Evolutionary conservation across 2,888 invertebrate species (phyloP), one percentile per base, ranked within the genome.

Genomic region (Cephus sareptanus): DNA sequence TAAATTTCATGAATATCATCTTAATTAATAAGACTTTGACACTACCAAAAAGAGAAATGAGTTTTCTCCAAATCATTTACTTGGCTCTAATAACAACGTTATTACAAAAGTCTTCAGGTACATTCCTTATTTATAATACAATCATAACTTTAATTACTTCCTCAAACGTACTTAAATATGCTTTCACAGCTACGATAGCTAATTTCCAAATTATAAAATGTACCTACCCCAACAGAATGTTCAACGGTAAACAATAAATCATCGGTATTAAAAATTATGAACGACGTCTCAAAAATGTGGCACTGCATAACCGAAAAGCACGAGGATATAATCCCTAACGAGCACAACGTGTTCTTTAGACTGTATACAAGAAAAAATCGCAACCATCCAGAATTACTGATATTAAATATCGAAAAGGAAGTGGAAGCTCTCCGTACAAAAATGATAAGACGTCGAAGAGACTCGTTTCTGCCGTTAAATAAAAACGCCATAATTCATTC

Each of bases 361-460:
- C 77, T 81, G 4, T 81, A 79, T 77, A 81, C 81, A 34, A 69
- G 79, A 34, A 78, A 69, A 13, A 79, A 79, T 35, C 78, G 73
- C 30, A 71, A 78, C 35, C 74, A 77, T 35, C 74, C 79, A 2
- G 81, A 81, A 35, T 71, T 79, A 6, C 33, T 81, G 73, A 74
- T 34, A n/a, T 35, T 81, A 30, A 78, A 73, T 70, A 37, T 56
- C 11, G 73, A 40, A 35, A 76, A 79, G 69, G 79, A 79, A 31
- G 79, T 79, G 9, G 79, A 79, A 74, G 79, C 79, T 69, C 70
- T 79, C 23, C 76, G 79, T 15, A 73, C 68, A n/a, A 79, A 79
- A 76, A 77, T 79, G 31, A 77, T 79, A 23, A 11, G 79, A 70
- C 75, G 76, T 40, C 76, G 75, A 74, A 76, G 76, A 15, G 34